A percentile compares a stretch with the other conserved stretches of the same genome.
Conservation (phyloP, 2,113 vertebrate genomes). For the Australoheros scitulus region DNA sequence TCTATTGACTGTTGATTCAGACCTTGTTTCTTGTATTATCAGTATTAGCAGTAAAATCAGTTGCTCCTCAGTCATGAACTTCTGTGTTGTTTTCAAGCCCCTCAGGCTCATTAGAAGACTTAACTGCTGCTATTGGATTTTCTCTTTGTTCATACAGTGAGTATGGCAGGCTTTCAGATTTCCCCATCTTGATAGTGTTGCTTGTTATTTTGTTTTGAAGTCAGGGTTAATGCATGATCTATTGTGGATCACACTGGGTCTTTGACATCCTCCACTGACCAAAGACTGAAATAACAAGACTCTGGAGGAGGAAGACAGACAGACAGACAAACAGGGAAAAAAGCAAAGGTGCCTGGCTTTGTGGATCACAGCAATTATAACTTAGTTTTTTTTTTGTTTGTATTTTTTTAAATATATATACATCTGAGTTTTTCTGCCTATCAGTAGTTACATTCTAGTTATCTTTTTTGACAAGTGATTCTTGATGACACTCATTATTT, state of each 20-base stretch:
- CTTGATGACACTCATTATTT: background rate
- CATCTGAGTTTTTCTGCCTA: background rate
- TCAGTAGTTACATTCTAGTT: background rate
- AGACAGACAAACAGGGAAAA: background rate
- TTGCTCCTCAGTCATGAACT: background rate
- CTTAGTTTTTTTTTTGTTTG: background rate
- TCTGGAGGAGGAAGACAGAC: constrained; percentile 43
- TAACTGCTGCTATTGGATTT: background rate
- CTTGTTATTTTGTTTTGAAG: constrained; percentile 67
- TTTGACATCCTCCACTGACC: constrained; percentile 64
- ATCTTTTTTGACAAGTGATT: background rate
- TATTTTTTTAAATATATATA: background rate
- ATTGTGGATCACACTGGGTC: constrained; percentile 34
- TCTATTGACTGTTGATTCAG: background rate
- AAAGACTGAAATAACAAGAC: constrained; percentile 63
- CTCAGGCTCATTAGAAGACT: constrained; percentile 32
- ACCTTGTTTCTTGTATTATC: background rate
- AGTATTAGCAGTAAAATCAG: background rate
- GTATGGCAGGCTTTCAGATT: constrained; percentile 17
- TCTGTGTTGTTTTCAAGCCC: background rate
- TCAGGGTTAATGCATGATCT: constrained; percentile 50
- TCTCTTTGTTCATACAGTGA: background rate
- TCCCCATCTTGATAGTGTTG: constrained; percentile 13
- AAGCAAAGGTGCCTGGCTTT: background rate
- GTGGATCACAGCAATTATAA: background rate